A percentile compares a stretch with the other conserved stretches of the same genome.
Conservation (phyloP, 2,113 vertebrate species). For the Phylloscopus trochilus region DNA sequence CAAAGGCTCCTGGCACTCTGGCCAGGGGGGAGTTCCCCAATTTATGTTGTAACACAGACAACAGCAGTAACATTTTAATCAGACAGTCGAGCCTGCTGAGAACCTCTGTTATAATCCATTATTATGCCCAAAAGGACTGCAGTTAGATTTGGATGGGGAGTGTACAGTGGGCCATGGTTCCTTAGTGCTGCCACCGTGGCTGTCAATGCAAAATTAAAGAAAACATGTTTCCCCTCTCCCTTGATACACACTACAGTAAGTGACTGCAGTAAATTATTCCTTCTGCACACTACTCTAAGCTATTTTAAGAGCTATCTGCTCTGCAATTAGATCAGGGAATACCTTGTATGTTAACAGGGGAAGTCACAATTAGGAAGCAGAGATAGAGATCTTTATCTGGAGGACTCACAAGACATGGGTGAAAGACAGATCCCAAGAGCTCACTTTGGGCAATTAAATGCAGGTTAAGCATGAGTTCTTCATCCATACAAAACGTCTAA, state of each 20-base stretch:
- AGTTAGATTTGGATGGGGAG: not conserved
- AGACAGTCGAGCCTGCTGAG: not conserved
- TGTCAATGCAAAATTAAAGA: slow-evolving; percentile 2
- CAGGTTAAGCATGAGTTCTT: not conserved
- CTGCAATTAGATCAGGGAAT: not conserved
- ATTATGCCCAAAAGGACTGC: not conserved
- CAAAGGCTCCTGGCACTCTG: not conserved
- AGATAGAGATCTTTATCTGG: not conserved
- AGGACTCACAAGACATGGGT: not conserved
- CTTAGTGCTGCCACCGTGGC: not conserved
- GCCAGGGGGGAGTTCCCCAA: not conserved
- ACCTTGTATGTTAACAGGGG: not conserved
- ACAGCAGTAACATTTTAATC: slow-evolving; percentile 42
- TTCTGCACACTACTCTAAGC: not conserved
- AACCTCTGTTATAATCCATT: not conserved
- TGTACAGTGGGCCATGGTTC: not conserved
- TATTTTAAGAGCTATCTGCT: not conserved
- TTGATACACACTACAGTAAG: not conserved
- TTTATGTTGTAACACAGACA: slow-evolving; percentile 2
- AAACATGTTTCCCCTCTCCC: not conserved
- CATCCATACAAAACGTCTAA: not conserved
- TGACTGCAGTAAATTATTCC: not conserved
- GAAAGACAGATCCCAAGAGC: not conserved
- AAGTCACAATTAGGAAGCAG: not conserved
- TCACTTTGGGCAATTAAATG: not conserved